Base-by-base conservation (phyloP, 1,140 invertebrate genomes). In the Cryptotermes secundus region DNA sequence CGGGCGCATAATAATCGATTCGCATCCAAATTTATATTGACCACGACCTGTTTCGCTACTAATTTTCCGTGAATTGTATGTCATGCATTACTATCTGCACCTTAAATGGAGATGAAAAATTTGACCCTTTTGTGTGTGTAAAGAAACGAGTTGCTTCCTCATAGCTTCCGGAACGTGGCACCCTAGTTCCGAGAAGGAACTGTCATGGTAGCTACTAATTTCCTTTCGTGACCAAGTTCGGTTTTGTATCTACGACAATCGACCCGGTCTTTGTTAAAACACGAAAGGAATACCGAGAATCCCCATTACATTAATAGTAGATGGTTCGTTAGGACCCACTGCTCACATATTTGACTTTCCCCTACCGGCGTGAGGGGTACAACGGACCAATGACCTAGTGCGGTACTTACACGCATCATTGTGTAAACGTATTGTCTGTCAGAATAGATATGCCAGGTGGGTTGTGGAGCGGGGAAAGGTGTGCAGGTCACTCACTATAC, bases 241-340 rank as follows among this genome's bases (percentile, higher is more conserved):
- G 59, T 72, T 72, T 1, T 72, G n/a, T 16, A 14, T 72, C 26
- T 9, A 26, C 53, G 59, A 31, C 59, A 72, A n/a, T 72, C 59
- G 59, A 72, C 16, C n/a, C n/a, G 26, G 59, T n/a, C 59, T 72
- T 31, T 31, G 59, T 72, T 26, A 72, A 31, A n/a, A 31, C 26
- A 31, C 6, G 59, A 72, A 72, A 72, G n/a, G 16, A 72, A n/a
- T 72, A 72, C 59, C 31, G 4, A 72, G 59, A 72, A 72, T n/a
- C 16, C n/a, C 59, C 59, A 31, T 72, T 72, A 72, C n/a, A 72
- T 72, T 72, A 72, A 72, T n/a, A 72, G 59, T 72, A 72, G 59
- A 14, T 72, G 14, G 59, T 59, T 59, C 16, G 53, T 72, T 31
- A 72, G 6, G 59, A 14, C 59, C 59, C 26, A n/a, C 9, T n/a